phyloP scores from a whole-genome alignment of 2,888 invertebrate genomes.

The Catocala fraxini region DNA sequence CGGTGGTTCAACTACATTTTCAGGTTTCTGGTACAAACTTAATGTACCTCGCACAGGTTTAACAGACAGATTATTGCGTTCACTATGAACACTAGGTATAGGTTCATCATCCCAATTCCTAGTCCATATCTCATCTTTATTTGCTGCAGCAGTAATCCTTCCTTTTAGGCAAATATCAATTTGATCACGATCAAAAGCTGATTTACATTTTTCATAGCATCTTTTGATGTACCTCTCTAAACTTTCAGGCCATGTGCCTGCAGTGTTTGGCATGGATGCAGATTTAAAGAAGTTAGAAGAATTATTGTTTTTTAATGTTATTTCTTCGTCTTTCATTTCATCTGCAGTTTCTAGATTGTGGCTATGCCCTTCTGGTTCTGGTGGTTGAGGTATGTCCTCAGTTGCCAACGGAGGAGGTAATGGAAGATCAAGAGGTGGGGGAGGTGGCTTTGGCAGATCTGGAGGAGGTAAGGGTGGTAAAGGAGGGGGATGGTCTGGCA shows the following conservation, averaged over 20 bases:
- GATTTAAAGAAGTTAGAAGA: conserved; percentile 72
- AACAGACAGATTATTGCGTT: conserved; percentile 90
- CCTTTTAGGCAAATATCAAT: conserved; percentile 98
- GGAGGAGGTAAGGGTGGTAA: conserved; percentile 85
- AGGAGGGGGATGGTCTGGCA: conserved; percentile 86
- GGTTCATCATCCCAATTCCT: conserved; percentile 98
- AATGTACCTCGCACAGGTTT: conserved; percentile 88
- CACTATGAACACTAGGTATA: conserved; percentile 95
- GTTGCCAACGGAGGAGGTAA: conserved; percentile 81
- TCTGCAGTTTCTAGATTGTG: conserved; percentile 43
- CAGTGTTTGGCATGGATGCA: conserved; percentile 70
- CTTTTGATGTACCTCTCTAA: conserved; percentile 95
- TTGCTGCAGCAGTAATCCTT: conserved; percentile 96
- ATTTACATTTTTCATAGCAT: conserved; percentile 96
- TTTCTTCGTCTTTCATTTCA: conserved; percentile 50
- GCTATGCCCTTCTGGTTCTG: conserved; percentile 63
- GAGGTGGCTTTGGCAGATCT: conserved; percentile 72
- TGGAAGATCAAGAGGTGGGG: conserved; percentile 71
- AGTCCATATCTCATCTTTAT: conserved; percentile 94
- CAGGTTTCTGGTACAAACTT: conserved; percentile 87
- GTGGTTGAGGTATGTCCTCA: conserved; percentile 76
- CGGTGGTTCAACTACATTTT: conserved; percentile 61
- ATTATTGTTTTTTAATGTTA: conserved; percentile 63
- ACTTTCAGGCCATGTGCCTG: conserved; percentile 92
- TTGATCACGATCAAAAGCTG: conserved; percentile 96